phyloP scores from a whole-genome alignment of 2,797 vertebrate species.

The Propithecus perrieri region DNA sequence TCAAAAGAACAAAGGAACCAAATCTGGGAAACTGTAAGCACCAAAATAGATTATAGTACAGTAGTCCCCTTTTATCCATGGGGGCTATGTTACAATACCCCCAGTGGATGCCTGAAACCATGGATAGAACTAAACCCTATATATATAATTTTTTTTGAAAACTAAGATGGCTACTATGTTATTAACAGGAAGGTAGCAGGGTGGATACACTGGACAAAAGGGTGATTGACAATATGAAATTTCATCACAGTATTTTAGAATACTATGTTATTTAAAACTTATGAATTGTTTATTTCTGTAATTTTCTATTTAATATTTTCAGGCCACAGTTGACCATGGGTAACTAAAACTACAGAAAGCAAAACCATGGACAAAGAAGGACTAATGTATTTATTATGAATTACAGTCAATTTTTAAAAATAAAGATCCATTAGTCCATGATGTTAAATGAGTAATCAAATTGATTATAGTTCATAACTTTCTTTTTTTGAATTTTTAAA shows the following conservation, averaged over 20 bases:
- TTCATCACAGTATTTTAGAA: not conserved
- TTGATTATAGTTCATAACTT: not conserved
- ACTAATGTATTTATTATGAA: not conserved
- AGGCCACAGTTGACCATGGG: not conserved
- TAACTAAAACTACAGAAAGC: not conserved
- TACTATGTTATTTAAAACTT: not conserved
- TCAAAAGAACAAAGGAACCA: not conserved
- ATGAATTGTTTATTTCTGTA: not conserved
- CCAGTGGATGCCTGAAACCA: too few relatives aligned
- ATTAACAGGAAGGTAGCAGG: too few relatives aligned
- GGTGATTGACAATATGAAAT: too few relatives aligned
- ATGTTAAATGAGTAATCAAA: not conserved
- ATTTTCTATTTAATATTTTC: not conserved
- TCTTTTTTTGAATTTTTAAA: too few relatives aligned
- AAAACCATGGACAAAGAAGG: not conserved
- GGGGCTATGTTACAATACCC: too few relatives aligned
- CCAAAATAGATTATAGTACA: not conserved
- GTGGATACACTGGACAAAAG: too few relatives aligned
- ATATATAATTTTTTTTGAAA: too few relatives aligned
- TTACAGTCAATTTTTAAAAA: not conserved
- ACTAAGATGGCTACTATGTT: too few relatives aligned
- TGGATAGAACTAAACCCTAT: too few relatives aligned
- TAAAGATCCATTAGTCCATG: not conserved
- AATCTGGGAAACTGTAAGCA: not conserved
- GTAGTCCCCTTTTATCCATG: too few relatives aligned